Percentiles rank a stretch among this genome's conserved stretches.
phyloP scores from a whole-genome alignment of 2,113 vertebrate genomes.

The Phrynocephalus versicolor region DNA sequence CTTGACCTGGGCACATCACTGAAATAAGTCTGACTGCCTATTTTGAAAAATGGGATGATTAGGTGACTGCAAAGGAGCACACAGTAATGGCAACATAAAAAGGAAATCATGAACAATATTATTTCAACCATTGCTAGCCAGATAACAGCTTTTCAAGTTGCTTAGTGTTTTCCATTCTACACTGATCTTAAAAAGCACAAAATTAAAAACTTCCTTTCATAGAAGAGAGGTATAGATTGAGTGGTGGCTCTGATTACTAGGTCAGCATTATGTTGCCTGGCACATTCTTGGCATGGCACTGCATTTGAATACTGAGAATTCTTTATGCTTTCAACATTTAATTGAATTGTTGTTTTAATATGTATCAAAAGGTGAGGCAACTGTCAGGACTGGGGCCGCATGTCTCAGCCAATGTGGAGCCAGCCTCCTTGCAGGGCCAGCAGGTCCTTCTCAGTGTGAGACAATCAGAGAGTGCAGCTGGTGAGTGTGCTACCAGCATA shows the following conservation, averaged over 20 bases:
- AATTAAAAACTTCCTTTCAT: neutral
- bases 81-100: neutral
- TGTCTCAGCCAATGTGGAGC: too few species aligned
- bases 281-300: neutral
- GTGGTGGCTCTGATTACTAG: neutral
- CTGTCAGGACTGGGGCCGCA: too few species aligned
- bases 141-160: neutral
- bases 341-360: neutral
- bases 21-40: neutral
- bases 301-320: neutral
- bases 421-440: too few species aligned
- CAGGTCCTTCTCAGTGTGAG: too few species aligned
- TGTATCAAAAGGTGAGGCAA: neutral
- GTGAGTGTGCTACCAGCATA: too few species aligned
- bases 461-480: too few species aligned
- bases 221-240: neutral
- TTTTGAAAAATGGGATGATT: constrained; percentile 12
- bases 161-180: neutral
- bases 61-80: neutral
- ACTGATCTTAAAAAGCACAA: constrained; percentile 4
- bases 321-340: neutral
- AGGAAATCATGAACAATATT: neutral
- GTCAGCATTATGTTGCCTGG: neutral
- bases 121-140: neutral
- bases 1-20: constrained; percentile 18